Conservation (phyloP, 1,140 invertebrate species). For the Heliconius eleuchia region DNA sequence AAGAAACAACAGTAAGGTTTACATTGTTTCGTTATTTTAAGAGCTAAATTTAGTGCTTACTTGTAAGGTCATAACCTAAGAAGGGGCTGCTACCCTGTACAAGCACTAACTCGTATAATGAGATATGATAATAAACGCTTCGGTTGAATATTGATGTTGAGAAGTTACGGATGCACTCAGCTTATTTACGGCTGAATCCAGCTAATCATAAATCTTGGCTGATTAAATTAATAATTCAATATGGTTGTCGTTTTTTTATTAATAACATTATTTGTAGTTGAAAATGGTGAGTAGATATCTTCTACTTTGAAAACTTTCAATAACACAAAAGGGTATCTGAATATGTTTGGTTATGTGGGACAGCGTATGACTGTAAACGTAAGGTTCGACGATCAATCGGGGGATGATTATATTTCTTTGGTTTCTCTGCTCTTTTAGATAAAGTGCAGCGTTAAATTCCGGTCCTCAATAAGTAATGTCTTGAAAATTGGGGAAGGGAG, state of each 20-base stretch:
- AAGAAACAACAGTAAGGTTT: constrained; percentile 42
- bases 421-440: too few species aligned
- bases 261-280: not conserved
- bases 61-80: constrained; percentile 76
- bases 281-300: too few species aligned
- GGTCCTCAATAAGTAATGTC: too few species aligned
- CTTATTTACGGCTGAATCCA: constrained; percentile 56
- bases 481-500: too few species aligned
- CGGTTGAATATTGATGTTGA: constrained; percentile 78
- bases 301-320: too few species aligned
- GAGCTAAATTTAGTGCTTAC: constrained; percentile 65
- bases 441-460: too few species aligned
- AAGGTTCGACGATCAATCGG: too few species aligned
- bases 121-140: constrained; percentile 81
- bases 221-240: constrained; percentile 13
- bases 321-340: too few species aligned
- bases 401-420: not conserved
- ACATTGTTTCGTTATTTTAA: constrained; percentile 48
- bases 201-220: constrained; percentile 56
- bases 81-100: constrained; percentile 71
- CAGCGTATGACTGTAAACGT: too few species aligned
- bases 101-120: constrained; percentile 81
- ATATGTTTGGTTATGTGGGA: too few species aligned
- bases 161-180: constrained; percentile 72
- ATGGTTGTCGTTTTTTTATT: not conserved